phyloP scores from a whole-genome alignment of 92 coral and sea anemone genomes.

The Epizoanthus stellaris region DNA sequence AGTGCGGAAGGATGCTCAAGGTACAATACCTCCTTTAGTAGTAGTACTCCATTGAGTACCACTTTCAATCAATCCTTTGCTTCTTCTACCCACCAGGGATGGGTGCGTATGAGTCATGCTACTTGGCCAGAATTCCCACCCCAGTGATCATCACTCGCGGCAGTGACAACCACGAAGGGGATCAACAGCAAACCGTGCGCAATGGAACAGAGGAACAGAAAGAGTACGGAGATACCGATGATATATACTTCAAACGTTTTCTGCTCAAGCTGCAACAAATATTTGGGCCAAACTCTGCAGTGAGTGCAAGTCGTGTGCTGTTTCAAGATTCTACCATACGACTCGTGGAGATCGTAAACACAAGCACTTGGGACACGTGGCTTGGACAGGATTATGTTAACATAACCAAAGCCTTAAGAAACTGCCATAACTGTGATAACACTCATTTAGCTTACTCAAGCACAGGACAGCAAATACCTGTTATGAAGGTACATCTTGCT shows the following conservation, averaged over 20 bases:
- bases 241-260: not conserved
- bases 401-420: constrained; percentile 11
- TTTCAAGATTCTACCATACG: constrained; percentile 32
- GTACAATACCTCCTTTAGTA: too few relatives aligned
- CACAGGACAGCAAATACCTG: not conserved
- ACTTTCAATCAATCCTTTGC: too few relatives aligned
- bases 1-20: too few relatives aligned
- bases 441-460: not conserved
- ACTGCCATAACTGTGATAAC: not conserved
- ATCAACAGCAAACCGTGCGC: not conserved
- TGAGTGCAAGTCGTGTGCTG: constrained; percentile 14
- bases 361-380: constrained; percentile 5
- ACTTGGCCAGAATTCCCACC: constrained; percentile 35
- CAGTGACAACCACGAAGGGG: not conserved
- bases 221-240: not conserved
- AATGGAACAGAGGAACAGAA: not conserved
- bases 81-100: constrained; percentile 15
- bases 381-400: constrained; percentile 24
- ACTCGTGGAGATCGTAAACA: not conserved
- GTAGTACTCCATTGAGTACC: too few relatives aligned
- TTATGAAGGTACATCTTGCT: too few relatives aligned
- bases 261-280: constrained; percentile 12
- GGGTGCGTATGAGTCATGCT: constrained; percentile 28
- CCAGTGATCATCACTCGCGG: constrained; percentile 31
- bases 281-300: not conserved